phyloP scores from a whole-genome alignment of 2,797 vertebrate species.

The Anabacerthia variegaticeps region DNA sequence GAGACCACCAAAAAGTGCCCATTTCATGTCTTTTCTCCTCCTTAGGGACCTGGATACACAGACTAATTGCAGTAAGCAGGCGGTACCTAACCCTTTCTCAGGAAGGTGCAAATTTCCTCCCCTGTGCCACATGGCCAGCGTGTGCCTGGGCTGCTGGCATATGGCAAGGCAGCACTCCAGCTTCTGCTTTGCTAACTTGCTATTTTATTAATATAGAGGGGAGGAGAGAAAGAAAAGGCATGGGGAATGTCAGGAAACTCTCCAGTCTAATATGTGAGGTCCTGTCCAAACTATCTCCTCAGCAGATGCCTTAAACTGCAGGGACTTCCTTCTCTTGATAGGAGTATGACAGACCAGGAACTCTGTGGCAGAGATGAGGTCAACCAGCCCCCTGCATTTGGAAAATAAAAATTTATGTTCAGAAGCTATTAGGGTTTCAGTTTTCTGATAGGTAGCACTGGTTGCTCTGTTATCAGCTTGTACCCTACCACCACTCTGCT shows the following conservation, averaged over 20 bases:
- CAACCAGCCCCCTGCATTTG: not conserved
- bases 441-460: not conserved
- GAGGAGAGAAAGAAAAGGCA: not conserved
- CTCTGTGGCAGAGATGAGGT: not conserved
- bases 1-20: not conserved
- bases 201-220: not conserved
- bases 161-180: conserved; percentile 15
- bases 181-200: not conserved
- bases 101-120: not conserved
- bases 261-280: not conserved
- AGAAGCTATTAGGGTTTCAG: not conserved
- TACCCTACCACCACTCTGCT: not conserved
- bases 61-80: accelerated
- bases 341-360: not conserved
- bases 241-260: not conserved
- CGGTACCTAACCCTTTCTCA: accelerated
- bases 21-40: not conserved
- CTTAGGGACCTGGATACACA: not conserved
- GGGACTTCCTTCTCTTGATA: not conserved
- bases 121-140: not conserved
- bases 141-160: not conserved
- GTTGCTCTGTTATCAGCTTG: not conserved
- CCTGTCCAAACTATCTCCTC: not conserved
- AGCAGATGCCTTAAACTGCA: conserved; percentile 26
- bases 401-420: not conserved